Percentiles rank a stretch among this genome's conserved stretches.
These are phyloP conservation scores for Pterostichus madidus DNA, from an alignment of 2,888 invertebrate genomes.

Conservation along the genomic window DNA sequence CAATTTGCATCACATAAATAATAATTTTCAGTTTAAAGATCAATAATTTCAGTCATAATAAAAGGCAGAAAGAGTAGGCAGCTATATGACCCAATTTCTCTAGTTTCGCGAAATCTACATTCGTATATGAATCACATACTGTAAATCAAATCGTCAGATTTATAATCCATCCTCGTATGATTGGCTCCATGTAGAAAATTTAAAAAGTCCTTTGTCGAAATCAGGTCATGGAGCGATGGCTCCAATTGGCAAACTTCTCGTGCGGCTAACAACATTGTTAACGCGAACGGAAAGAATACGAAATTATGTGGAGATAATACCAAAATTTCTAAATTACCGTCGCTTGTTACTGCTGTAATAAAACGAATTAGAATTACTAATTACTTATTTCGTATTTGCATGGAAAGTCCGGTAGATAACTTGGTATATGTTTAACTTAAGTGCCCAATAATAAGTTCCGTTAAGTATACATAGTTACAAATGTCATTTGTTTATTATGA, in stretches of 20 bases:
- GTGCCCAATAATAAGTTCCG: too few species aligned
- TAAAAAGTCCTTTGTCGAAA: constrained; percentile 46
- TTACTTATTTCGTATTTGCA: constrained; percentile 20
- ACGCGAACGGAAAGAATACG: constrained; percentile 41
- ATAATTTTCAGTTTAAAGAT: too few species aligned
- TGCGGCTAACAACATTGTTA: constrained; percentile 40
- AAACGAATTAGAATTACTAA: constrained; percentile 46
- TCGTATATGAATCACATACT: too few species aligned
- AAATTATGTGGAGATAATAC: constrained; percentile 39
- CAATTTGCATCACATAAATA: too few species aligned
- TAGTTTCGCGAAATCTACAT: too few species aligned
- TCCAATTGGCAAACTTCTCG: constrained; percentile 42
- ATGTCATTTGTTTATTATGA: too few species aligned
- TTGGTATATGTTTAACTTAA: background rate
- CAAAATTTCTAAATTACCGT: constrained; percentile 42
- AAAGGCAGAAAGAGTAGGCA: too few species aligned
- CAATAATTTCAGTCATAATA: too few species aligned
- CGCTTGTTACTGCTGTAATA: constrained; percentile 35
- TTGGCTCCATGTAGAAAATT: constrained; percentile 27
- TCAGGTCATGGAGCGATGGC: constrained; percentile 39
- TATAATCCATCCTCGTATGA: constrained; percentile 39
- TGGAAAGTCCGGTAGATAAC: constrained; percentile 15
- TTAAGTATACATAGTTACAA: too few species aligned
- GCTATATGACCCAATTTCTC: too few species aligned
- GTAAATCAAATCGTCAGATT: constrained; percentile 20